Base-by-base conservation (phyloP, 2,888 invertebrate genomes). In the Ypsolopha scabrella region DNA sequence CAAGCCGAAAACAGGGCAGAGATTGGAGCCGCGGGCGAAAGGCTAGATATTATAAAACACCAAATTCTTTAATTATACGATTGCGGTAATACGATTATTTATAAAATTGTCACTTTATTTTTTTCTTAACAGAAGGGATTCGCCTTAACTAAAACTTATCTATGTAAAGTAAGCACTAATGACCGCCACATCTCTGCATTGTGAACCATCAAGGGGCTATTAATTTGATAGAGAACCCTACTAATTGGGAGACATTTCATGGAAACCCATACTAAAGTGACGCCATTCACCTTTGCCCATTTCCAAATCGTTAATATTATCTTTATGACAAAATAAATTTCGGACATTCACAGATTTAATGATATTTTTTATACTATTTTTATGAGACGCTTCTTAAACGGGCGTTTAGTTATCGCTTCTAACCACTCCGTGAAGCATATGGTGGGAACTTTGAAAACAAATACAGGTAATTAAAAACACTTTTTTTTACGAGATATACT, bases 211-310 rank as follows among this genome's bases (percentile, higher is more conserved):
- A 60, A 60, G 52, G 51, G 56, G 55, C 67, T 63, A 69, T 72
- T 67, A 68, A 70, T 72, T 69, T 64, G 67, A 72, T 67, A 67
- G 63, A 65, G 66, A 62, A 64, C 55, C 59, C 53, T 53, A 63
- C 70, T 72, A 73, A 75, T 72, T 75, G 66, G 48, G 71, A 62
- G 64, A 68, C 64, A 65, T 64, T 60, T 68, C 64, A 65, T 62
- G 56, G 58, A 58, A 55, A 33, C 50, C 13, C 6, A 41, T 33
- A 14, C 50, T 48, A 63, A 61, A 50, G 58, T 57, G 59, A 58
- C 51, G 50, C 45, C 46, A 51, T 58, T 61, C 61, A 62, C 60
- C 56, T 58, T 52, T 48, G 24, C 57, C 57, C 57, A 52, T 53
- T 56, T 54, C 50, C 51, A 43, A 49, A 51, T 54, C 53, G 60